A percentile compares a stretch with the other conserved stretches of the same genome.
Evolutionary conservation across 2,888 invertebrate genomes (phyloP).

Genomic region (Mimas tiliae): DNA sequence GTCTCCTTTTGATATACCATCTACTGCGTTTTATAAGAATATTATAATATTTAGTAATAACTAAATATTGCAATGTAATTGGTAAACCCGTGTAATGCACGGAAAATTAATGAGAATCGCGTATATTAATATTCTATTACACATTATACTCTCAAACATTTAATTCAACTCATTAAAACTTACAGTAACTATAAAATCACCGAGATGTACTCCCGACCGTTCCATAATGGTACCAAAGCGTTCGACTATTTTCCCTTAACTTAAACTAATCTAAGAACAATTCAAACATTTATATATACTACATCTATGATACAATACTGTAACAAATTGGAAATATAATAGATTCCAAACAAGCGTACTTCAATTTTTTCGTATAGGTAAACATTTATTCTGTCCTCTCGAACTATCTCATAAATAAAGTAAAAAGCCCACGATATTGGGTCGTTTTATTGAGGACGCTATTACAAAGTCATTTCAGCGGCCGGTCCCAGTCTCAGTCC

Average conservation of each 20-base stretch:
- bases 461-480: constrained; percentile 82
- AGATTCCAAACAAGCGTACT: constrained; percentile 31
- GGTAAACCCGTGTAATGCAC: not conserved
- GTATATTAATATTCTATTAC: constrained; percentile 35
- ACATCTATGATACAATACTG: not conserved
- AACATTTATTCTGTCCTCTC: constrained; percentile 52
- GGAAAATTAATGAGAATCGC: not conserved
- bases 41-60: no score
- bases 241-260: constrained; percentile 34
- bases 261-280: not conserved
- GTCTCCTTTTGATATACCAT: not conserved
- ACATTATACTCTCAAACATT: constrained; percentile 47
- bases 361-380: constrained; percentile 32
- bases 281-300: not conserved
- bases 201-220: constrained; percentile 51
- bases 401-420: constrained; percentile 69
- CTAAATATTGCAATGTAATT: no score
- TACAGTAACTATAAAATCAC: constrained; percentile 57
- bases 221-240: constrained; percentile 57
- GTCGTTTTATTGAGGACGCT: constrained; percentile 77
- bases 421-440: constrained; percentile 71
- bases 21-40: no score
- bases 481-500: constrained; percentile 77
- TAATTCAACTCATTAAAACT: constrained; percentile 69
- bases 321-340: constrained; percentile 25